phyloP scores from a whole-genome alignment of 2,797 vertebrate genomes.

The Loriculus beryllinus region DNA sequence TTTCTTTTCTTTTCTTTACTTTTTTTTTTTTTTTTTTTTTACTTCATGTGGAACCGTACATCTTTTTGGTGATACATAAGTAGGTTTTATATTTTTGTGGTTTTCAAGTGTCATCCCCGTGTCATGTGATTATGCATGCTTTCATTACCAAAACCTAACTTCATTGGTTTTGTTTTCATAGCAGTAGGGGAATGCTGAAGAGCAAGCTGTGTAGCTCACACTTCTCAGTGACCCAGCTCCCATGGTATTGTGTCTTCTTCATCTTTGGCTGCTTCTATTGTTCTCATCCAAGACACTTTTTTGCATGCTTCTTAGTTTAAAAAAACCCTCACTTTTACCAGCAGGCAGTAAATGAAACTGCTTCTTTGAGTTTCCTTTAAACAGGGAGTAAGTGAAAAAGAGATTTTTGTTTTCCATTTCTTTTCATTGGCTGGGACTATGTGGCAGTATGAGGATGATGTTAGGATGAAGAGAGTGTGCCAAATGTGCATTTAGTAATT shows the following conservation, averaged over 20 bases:
- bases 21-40: not conserved
- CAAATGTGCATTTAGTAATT: not conserved
- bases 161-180: not conserved
- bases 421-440: not conserved
- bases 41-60: not conserved
- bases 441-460: not conserved
- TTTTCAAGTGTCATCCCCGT: not conserved
- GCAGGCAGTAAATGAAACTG: accelerated
- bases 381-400: not conserved
- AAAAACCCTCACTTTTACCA: not conserved
- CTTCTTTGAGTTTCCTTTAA: not conserved
- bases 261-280: not conserved
- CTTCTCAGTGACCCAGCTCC: not conserved
- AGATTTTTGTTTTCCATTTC: not conserved
- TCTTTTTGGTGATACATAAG: not conserved
- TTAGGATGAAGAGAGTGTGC: not conserved
- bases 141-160: not conserved
- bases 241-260: accelerated
- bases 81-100: not conserved
- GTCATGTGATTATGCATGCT: accelerated
- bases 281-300: not conserved
- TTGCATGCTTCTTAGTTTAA: not conserved
- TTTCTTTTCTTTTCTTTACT: too few species aligned
- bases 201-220: not conserved
- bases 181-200: not conserved